A percentile compares a stretch with the other conserved stretches of the same genome.
These are phyloP conservation scores for Equus przewalskii DNA, from an alignment of 2,113 vertebrate species.

Conservation along the genomic window DNA sequence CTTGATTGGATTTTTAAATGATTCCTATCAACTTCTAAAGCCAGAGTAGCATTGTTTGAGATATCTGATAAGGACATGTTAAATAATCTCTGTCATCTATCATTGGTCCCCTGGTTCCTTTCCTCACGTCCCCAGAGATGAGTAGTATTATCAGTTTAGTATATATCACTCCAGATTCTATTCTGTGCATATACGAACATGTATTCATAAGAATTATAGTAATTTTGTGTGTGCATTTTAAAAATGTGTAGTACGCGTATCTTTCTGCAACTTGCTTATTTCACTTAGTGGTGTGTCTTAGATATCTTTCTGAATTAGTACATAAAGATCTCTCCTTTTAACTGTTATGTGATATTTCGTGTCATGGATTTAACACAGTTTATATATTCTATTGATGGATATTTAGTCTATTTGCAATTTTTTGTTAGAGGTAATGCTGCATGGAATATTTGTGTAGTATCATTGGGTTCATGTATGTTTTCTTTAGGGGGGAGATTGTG, in stretches of 20 bases:
- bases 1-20: constrained; percentile 10
- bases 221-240: neutral
- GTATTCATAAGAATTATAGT: neutral
- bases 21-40: constrained; percentile 11
- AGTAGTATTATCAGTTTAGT: neutral
- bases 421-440: neutral
- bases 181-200: neutral
- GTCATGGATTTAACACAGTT: neutral
- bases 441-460: neutral
- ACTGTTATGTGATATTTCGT: neutral
- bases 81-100: neutral
- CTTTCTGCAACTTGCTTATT: neutral
- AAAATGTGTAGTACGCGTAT: neutral
- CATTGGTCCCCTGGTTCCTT: neutral
- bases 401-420: neutral
- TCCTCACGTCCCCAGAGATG: neutral
- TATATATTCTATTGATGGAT: neutral
- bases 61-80: neutral
- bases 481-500: neutral
- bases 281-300: neutral
- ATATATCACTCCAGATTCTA: neutral
- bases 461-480: neutral
- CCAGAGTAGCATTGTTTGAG: neutral
- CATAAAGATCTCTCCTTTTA: neutral
- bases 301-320: neutral